Base-by-base conservation (phyloP, 2,113 vertebrate species). In the Megaceryle torquata region DNA sequence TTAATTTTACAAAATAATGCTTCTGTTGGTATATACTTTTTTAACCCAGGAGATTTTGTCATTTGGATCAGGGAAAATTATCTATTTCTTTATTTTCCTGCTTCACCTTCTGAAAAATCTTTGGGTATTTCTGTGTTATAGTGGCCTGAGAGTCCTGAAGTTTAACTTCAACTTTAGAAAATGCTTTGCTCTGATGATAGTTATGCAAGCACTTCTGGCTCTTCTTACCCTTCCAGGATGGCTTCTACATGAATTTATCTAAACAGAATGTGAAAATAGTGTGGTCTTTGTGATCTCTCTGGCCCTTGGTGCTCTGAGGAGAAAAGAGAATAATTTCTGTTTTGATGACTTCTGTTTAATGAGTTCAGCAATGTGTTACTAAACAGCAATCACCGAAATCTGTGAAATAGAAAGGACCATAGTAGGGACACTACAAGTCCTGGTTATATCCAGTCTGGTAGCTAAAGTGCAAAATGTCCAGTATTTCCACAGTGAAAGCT, bases 341-440 rank as follows among this genome's bases (percentile, higher is more conserved):
- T 59, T 46, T 12, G 46, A 46, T 59, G 15, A 29, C 9, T 53
- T 74, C 16, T 57, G 5, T 61, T 39, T 17, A 29, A 11, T 50
- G 8, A 41, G 68, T 76, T 57, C 11, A n/a, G 6, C 13, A 20
- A 35, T 21, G 10, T 54, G 64, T 54, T 71, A 33, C 65, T 39
- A 12, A 24, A 35, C 24, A 56, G 29, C 19, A 43, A 10, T 63
- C 28, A 15, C 20, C 43, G 22, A 21, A 21, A 10, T 17, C 28
- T 61, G 26, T 70, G 9, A 44, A 41, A 35, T 13, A 11, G 1
- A 15, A 86, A 63, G n/a, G n/a, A 46, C 18, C 9, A 3, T 11
- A 21, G 11, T 0, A 44, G 37, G 33, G 35, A 22, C 31, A 7
- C 21, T 22, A 0, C 5, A 5, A 31, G 11, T 19, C n/a, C 56